Evolutionary conservation across 2,888 invertebrate species (phyloP), one percentile per base, ranked within the genome.

Genomic region (Atethmia centrago): DNA sequence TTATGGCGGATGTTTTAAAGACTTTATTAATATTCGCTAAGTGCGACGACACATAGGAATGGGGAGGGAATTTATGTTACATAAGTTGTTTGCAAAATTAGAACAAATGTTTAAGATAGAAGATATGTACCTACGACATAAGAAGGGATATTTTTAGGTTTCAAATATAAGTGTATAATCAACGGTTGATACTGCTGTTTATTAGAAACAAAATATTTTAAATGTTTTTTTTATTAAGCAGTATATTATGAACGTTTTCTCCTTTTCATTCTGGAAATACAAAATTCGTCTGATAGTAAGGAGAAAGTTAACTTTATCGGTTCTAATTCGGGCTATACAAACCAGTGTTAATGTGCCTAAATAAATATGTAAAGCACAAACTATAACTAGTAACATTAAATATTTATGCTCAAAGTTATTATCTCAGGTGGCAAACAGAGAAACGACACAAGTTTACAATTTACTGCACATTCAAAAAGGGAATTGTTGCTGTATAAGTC

Each of bases 351-450:
- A 36, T 25, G 1, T 5, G 42, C 14, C 9, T 25, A 70, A 70
- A 55, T 12, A 31, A 72, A 40, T 72, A 28, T 10, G 0, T n/a
- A 5, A 21, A 49, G 3, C 62, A 61, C 25, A 74, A 21, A 62
- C 25, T 53, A 19, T 62, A 73, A 53, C 12, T 19, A 45, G 28
- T 9, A 53, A 45, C 63, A 74, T 73, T 14, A 55, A 61, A 72
- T 59, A 88, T 88, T 89, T 85, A 89, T 83, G 76, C 40, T 66
- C 56, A 67, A 88, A 89, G 84, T 87, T 89, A 58, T 49, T 61
- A 63, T 25, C 80, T 67, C 88, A 87, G 88, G 86, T 88, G 88
- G 62, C 49, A 45, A 40, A 67, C 67, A 70, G 49, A 74, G 25
- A 73, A 65, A 76, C 56, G 25, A 61, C 62, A 67, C 74, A 82